Evolutionary conservation across 2,888 invertebrate species (phyloP).

Genomic region (Agrilus mali): DNA sequence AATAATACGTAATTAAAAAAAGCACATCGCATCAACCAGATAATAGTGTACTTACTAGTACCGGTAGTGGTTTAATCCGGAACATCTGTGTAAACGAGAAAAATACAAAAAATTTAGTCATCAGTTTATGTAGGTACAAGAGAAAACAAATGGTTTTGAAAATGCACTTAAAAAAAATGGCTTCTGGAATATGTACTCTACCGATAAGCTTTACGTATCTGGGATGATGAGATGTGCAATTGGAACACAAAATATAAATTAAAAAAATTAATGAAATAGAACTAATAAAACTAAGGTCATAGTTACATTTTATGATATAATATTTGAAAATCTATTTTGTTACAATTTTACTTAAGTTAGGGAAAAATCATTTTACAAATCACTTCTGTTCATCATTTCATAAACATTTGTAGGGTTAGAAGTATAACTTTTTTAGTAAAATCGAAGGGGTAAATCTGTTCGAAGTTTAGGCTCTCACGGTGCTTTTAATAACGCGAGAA

Average conservation of each 20-base stretch:
- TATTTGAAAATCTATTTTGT: too few relatives aligned
- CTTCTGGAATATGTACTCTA: neutral
- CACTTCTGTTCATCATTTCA: too few relatives aligned
- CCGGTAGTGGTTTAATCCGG: constrained; percentile 97
- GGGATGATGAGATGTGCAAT: constrained; percentile 30
- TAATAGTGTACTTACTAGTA: constrained; percentile 77
- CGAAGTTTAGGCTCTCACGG: too few relatives aligned
- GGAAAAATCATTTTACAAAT: too few relatives aligned
- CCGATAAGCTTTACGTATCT: constrained; percentile 16
- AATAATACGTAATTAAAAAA: constrained; percentile 22
- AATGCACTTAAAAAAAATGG: neutral
- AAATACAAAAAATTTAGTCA: constrained; percentile 5
- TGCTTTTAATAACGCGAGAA: too few relatives aligned
- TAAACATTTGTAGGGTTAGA: too few relatives aligned
- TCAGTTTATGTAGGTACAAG: constrained; percentile 1
- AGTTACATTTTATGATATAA: too few relatives aligned
- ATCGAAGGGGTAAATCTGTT: too few relatives aligned
- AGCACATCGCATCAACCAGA: constrained; percentile 33
- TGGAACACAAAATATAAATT: constrained; percentile 10
- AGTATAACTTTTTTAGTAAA: too few relatives aligned
- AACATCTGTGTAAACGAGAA: constrained; percentile 60
- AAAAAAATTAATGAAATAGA: constrained; percentile 5
- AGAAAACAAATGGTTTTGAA: neutral
- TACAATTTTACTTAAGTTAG: too few relatives aligned
- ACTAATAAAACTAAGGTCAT: constrained; percentile 1